Evolutionary conservation across 2,113 vertebrate genomes (phyloP), one percentile per base, ranked within the genome.

Genomic region (Mirounga angustirostris): DNA sequence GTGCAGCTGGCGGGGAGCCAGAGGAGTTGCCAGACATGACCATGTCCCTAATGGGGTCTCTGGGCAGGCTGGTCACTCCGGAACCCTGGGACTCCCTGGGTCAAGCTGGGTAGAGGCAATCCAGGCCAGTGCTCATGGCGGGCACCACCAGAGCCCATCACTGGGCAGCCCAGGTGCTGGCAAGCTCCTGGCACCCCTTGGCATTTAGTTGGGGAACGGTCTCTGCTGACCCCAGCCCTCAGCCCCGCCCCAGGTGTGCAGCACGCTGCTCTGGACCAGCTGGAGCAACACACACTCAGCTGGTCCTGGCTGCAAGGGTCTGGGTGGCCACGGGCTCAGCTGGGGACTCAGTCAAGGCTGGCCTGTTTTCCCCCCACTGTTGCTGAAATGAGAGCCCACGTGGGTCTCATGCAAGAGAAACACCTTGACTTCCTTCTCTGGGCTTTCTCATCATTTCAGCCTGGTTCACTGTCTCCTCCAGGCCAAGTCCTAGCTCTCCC

Each of bases 81-180:
- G 40, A 40, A 40, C 59, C 59, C 56, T 73, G 22, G 69, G 52
- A 26, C 19, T 52, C n/a, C 43, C 2, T n/a, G 61, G 71, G 21
- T 90, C 84, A 30, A 59, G 56, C 8, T 58, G 30, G 36, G 43
- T 33, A 36, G 54, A 3, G 63, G 36, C 36, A 33, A 28, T 7
- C 16, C 16, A 40, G 50, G 69, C 52, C 71, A n/a, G 33, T 26
- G 73, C 9, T 81, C 52, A 24, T 1, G 21, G 46, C 8, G 11
- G 50, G 7, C 19, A 18, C 28, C 7, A 2, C 13, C 7, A 9
- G 63, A n/a, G 5, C 1, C 0, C 15, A 26, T 28, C 79, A 5
- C n/a, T 43, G 95, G 22, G n/a, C 67, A 40, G 19, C 52, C 24
- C 30, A 5, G 33, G n/a, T 61, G 10, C 79, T 73, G 58, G 65